These are phyloP conservation scores for Hyposmocoma kahamanoa DNA, from an alignment of 1,140 invertebrate genomes.

Conservation along the genomic window DNA sequence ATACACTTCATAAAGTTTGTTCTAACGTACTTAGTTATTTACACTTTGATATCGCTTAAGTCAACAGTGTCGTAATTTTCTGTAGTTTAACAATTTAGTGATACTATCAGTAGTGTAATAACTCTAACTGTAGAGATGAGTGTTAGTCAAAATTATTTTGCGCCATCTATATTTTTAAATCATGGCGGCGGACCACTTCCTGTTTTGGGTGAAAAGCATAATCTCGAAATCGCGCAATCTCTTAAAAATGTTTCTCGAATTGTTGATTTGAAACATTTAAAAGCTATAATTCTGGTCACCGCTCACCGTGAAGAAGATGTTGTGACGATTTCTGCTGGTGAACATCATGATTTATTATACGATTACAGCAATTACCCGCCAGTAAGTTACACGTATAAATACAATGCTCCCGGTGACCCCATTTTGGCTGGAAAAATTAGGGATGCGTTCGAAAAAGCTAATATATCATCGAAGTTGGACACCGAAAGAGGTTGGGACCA, in stretches of 20 bases:
- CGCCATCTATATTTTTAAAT: constrained; percentile 60
- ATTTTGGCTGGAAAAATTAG: constrained; percentile 44
- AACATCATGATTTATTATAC: constrained; percentile 57
- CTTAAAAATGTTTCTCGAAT: constrained; percentile 54
- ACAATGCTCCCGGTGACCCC: constrained; percentile 54
- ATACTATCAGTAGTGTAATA: constrained; percentile 40
- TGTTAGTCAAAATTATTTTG: no score
- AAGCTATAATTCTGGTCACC: constrained; percentile 59
- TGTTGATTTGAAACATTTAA: constrained; percentile 46
- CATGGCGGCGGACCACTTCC: constrained; percentile 62
- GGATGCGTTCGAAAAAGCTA: constrained; percentile 34
- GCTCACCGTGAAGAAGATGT: constrained; percentile 57
- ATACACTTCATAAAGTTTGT: no score
- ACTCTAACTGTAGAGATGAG: no score
- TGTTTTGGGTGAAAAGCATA: constrained; percentile 51
- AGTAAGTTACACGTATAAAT: constrained; percentile 56
- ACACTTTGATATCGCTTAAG: no score
- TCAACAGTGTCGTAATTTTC: constrained; percentile 13
- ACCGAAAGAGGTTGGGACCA: constrained; percentile 61
- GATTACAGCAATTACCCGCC: constrained; percentile 63
- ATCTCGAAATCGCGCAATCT: constrained; percentile 43
- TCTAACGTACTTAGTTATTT: no score
- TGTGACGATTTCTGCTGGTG: constrained; percentile 54
- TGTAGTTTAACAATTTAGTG: constrained; percentile 48
- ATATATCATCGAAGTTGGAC: constrained; percentile 50